Evolutionary conservation across 2,888 invertebrate species (phyloP), one percentile per base, ranked within the genome.

Genomic region (Lampropteryx suffumata): DNA sequence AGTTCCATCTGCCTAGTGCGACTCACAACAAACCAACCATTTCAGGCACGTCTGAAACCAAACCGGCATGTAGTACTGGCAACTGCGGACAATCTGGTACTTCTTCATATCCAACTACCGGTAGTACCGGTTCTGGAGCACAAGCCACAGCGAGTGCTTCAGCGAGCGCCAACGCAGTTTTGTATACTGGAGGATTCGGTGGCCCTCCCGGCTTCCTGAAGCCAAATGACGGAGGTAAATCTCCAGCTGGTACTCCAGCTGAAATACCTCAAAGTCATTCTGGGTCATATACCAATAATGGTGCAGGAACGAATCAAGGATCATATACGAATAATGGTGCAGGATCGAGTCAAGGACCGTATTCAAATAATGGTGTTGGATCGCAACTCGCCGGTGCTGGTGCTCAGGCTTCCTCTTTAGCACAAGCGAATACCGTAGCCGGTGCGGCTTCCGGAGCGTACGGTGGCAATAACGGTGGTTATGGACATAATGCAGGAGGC

Each of bases 181-280:
- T 69, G 28, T 89, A 89, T 55, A 70, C 78, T 10, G 88, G 86
- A 43, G 84, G 89, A 10, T 90, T 90, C 59, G 86, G 88, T 28
- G 90, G 87, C 21, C 86, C 89, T 35, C 81, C 87, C 17, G 90
- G 90, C n/a, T 49, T 87, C 9, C 61, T 87, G 4, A 76, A 76
- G 63, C 85, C 90, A 1, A 77, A 72, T 53, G 84, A 88, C 43
- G 65, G 68, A 48, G 79, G 77, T 21, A 84, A 80, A 70, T 28
- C 59, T n/a, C n/a, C n/a, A n/a, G n/a, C n/a, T 9, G 59, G 50
- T 35, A 39, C 46, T 36, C 26, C 46, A 1, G 12, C 29, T 37
- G 57, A 49, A 36, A 61, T 46, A 40, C 26, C 45, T 11, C 45
- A 57, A 42, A 21, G 59, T 40, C 61, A 62, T 40, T 49, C 13